Evolutionary conservation across 2,888 invertebrate genomes (phyloP).

Genomic region (Sipha maydis): DNA sequence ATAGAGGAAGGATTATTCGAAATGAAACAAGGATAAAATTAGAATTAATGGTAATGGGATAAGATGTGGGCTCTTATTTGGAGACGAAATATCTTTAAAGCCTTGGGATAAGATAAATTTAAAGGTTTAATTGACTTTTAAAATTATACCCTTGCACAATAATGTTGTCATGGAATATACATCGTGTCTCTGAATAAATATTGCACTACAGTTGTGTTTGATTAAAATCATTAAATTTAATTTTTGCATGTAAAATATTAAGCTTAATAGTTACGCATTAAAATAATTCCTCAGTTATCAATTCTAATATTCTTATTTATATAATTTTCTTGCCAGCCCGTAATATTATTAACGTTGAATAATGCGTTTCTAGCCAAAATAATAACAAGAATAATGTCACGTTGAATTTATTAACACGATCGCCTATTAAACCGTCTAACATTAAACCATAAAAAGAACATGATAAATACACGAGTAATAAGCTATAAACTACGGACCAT

Average conservation of each 20-base stretch:
- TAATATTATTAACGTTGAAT: no score
- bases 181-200: constrained; percentile 11
- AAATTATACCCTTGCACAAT: neutral
- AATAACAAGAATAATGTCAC: no score
- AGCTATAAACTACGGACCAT: no score
- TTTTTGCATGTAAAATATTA: neutral
- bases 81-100: constrained; percentile 22
- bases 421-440: no score
- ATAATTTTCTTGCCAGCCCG: no score
- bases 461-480: no score
- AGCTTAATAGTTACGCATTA: neutral
- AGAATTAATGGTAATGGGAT: constrained; percentile 18
- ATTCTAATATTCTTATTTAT: neutral
- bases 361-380: no score
- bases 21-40: constrained; percentile 18
- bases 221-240: constrained; percentile 3
- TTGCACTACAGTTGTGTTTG: neutral
- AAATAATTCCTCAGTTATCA: neutral
- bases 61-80: neutral
- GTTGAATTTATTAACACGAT: no score
- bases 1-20: neutral
- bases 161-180: neutral
- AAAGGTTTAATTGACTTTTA: constrained; percentile 34
- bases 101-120: constrained; percentile 9
- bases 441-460: no score